Conservation (phyloP, 2,888 invertebrate species). For the Perdita meconis region DNA sequence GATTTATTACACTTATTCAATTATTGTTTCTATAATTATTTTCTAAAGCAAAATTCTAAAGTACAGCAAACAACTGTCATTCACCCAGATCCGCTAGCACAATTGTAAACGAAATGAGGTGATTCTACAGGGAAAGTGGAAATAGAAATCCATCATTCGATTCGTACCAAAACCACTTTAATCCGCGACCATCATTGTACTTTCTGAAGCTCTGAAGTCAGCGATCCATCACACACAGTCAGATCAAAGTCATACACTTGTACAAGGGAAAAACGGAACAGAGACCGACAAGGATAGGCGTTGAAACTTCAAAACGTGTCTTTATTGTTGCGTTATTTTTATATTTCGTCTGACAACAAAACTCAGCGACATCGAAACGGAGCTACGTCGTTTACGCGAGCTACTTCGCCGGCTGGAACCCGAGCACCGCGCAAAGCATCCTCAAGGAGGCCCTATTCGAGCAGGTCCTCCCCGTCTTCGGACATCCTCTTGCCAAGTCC, state of each 20-base stretch:
- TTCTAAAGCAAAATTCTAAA: too few relatives aligned
- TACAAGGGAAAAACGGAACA: background rate
- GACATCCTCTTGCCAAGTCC: constrained; percentile 74
- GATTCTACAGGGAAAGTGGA: background rate
- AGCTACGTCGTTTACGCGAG: constrained; percentile 44
- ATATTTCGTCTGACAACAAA: constrained; percentile 82
- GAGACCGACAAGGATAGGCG: constrained; percentile 23
- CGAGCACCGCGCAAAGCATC: constrained; percentile 6
- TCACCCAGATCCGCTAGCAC: constrained; percentile 2
- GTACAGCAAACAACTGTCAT: background rate
- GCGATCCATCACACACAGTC: background rate
- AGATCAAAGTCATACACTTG: background rate
- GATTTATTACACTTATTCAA: too few relatives aligned
- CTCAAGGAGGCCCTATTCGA: constrained; percentile 54
- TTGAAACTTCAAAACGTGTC: constrained; percentile 43
- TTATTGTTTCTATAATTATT: too few relatives aligned
- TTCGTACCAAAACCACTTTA: background rate
- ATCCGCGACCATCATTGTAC: background rate
- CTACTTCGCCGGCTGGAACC: background rate
- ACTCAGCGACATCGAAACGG: constrained; percentile 53
- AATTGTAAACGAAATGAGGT: background rate
- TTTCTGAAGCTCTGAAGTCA: background rate
- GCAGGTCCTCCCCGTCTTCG: constrained; percentile 66
- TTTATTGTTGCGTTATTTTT: constrained; percentile 53
- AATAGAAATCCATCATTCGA: background rate